A percentile compares a stretch with the other conserved stretches of the same genome.
Conservation (phyloP, 2,888 invertebrate species). For the Troilus luridus region DNA sequence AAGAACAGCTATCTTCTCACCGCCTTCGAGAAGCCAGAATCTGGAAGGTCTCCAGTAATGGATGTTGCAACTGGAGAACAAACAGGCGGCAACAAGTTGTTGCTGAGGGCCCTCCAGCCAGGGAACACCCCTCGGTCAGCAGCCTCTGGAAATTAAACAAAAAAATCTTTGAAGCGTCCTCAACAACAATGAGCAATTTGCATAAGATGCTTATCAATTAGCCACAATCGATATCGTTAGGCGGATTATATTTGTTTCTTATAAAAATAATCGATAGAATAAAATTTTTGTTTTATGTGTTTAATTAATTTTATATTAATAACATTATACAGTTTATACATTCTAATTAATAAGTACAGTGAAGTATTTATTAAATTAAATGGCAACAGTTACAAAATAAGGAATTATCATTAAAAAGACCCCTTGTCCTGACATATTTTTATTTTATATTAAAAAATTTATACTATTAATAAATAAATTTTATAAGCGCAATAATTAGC, state of each 20-base stretch:
- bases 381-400: too few species aligned
- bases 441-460: too few species aligned
- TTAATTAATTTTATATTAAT: too few species aligned
- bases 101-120: constrained; percentile 5
- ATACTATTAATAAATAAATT: too few species aligned
- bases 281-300: neutral
- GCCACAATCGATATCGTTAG: neutral
- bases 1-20: neutral
- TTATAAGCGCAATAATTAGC: too few species aligned
- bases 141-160: neutral
- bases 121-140: constrained; percentile 21
- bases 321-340: too few species aligned
- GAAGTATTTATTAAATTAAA: too few species aligned
- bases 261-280: neutral
- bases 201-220: neutral
- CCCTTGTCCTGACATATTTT: too few species aligned
- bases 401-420: too few species aligned
- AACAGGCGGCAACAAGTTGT: constrained; percentile 39
- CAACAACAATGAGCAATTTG: neutral
- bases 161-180: neutral
- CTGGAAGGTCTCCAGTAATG: constrained; percentile 3
- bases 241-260: neutral
- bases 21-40: neutral
- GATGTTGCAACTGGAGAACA: constrained; percentile 19
- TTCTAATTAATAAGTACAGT: too few species aligned